A percentile compares a stretch with the other conserved stretches of the same genome.
phyloP scores from a whole-genome alignment of 2,888 invertebrate genomes.

The Meteorus colon region DNA sequence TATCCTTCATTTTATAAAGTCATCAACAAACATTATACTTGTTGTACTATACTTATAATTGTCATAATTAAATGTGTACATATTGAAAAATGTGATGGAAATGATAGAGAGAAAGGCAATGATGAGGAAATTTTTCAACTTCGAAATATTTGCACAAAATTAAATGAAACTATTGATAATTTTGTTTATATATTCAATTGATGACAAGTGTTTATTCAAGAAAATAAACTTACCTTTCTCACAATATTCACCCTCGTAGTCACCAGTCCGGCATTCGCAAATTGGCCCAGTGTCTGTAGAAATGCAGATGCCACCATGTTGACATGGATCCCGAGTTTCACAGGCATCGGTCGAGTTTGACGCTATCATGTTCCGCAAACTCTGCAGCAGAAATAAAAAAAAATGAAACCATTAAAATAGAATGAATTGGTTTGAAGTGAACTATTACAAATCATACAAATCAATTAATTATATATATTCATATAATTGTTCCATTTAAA shows the following conservation, averaged over 20 bases:
- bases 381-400: constrained; percentile 66
- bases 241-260: constrained; percentile 95
- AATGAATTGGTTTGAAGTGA: not conserved
- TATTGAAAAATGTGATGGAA: no score
- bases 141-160: no score
- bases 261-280: constrained; percentile 95
- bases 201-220: not conserved
- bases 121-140: constrained; percentile 30
- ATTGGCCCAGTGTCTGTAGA: constrained; percentile 95
- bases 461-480: not conserved
- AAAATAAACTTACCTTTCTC: constrained; percentile 87
- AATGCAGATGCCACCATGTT: constrained; percentile 96
- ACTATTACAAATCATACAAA: not conserved
- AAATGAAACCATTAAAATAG: not conserved
- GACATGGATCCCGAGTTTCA: constrained; percentile 92
- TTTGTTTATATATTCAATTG: not conserved
- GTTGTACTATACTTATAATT: no score
- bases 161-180: not conserved
- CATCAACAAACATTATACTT: no score
- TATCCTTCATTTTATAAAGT: no score
- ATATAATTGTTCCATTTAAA: not conserved
- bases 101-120: constrained; percentile 36
- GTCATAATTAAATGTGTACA: no score
- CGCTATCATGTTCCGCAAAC: constrained; percentile 69
- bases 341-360: constrained; percentile 88